A percentile compares a stretch with the other conserved stretches of the same genome.
These are phyloP conservation scores for Steinernema feltiae DNA, from an alignment of 1,140 invertebrate species.

Conservation along the genomic window DNA sequence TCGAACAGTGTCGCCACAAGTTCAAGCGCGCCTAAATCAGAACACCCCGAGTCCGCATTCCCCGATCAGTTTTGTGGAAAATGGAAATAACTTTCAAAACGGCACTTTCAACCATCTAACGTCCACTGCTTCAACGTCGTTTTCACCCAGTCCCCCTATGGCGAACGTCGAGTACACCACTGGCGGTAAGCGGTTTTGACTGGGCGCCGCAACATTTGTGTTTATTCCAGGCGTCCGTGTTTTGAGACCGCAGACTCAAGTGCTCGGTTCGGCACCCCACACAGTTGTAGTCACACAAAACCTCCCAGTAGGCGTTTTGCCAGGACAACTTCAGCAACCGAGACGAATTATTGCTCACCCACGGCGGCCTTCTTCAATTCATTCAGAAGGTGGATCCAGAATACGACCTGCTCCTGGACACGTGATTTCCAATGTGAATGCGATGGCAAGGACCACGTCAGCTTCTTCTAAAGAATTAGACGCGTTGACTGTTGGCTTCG, in stretches of 20 bases:
- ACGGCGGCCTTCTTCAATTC: neutral
- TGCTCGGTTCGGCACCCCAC: no score
- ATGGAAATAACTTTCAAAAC: no score
- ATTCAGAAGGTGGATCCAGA: neutral
- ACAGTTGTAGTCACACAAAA: no score
- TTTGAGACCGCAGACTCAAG: neutral
- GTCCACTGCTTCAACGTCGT: neutral
- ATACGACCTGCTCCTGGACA: neutral
- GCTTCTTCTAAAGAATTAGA: neutral
- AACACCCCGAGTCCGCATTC: no score
- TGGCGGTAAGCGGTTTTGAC: neutral
- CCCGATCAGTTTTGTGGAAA: no score
- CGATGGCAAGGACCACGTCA: no score
- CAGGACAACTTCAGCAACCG: neutral
- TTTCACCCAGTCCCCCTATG: neutral
- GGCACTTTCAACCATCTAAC: neutral
- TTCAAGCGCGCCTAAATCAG: no score
- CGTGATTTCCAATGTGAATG: no score
- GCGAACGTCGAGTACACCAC: neutral
- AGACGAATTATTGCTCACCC: neutral
- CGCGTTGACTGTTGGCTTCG: neutral
- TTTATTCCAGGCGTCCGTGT: neutral
- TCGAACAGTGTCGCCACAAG: no score
- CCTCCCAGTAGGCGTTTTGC: no score
- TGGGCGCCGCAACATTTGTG: no score